Percentiles rank a stretch among this genome's conserved stretches.
These are phyloP conservation scores for Helleia helle DNA, from an alignment of 2,888 invertebrate genomes.

Conservation along the genomic window DNA sequence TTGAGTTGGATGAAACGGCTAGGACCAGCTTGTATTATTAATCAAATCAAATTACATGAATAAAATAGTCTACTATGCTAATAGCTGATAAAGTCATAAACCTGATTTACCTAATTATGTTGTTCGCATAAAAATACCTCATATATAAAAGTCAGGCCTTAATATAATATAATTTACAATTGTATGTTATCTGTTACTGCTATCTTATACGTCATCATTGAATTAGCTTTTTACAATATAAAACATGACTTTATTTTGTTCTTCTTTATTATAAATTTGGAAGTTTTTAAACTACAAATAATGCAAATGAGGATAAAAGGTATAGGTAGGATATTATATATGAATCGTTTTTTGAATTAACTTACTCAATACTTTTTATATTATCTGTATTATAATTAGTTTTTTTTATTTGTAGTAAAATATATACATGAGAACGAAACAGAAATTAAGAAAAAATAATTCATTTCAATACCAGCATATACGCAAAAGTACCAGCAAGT, in stretches of 20 bases:
- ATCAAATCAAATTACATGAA: slow-evolving; percentile 2
- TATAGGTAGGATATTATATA: too few species aligned
- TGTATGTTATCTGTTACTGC: background rate
- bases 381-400: too few species aligned
- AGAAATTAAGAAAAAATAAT: too few species aligned
- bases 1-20: slow-evolving; percentile 64
- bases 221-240: background rate
- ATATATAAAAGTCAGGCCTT: background rate
- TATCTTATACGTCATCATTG: background rate
- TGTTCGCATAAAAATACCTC: background rate
- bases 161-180: background rate
- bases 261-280: too few species aligned
- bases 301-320: too few species aligned
- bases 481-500: too few species aligned
- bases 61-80: background rate
- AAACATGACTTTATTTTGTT: background rate
- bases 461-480: too few species aligned
- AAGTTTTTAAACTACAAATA: too few species aligned
- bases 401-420: too few species aligned
- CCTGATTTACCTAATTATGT: slow-evolving; percentile 4
- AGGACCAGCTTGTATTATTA: slow-evolving; percentile 13
- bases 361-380: too few species aligned
- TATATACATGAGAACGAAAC: too few species aligned
- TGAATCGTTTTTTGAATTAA: too few species aligned
- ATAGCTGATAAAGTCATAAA: slow-evolving; percentile 1